Base-by-base conservation (phyloP, 2,113 vertebrate genomes). In the Corydoras maculifer region DNA sequence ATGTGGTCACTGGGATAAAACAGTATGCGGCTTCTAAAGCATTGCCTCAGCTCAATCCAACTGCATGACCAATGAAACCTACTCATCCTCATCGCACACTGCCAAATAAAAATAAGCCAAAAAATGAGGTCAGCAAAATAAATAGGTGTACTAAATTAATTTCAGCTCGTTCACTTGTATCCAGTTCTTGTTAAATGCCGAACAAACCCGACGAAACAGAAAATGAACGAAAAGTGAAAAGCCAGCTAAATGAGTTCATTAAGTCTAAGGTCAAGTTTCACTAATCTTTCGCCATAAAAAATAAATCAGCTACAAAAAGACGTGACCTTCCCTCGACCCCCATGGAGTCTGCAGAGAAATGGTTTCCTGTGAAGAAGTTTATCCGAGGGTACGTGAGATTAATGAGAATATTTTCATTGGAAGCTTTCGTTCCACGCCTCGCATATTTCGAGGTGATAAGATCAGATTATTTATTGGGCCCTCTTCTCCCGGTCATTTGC, bases 391-490 rank as follows among this genome's bases (percentile, higher is more conserved):
- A 82, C 72, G 86, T 82, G 84, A 92, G 91, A 94, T 93, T 91
- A 93, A 93, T 89, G 87, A 88, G 85, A 68, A 67, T 93, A 86
- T 97, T 95, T 96, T 86, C 90, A 85, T 92, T 95, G 95, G 93
- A 93, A 83, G 86, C 80, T 84, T 81, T 84, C 89, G 32, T 65
- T 83, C 81, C 80, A 78, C 87, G 80, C 87, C 85, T 84, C 80
- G 71, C 82, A 86, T 88, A 91, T 87, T 91, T 82, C 85, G 83
- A 88, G 85, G 87, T 85, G 89, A 93, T 93, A 90, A 87, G 90
- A 93, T 93, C 90, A 79, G 75, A 77, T 92, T 94, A 94, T 97
- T 96, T 97, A 93, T 94, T 88, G 87, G 90, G 87, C 90, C 91
- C 93, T 86, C 69, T 86, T 78, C 93, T 89, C 91, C 88, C 93